Evolutionary conservation across 2,797 vertebrate genomes (phyloP), one percentile per base, ranked within the genome.

Genomic region (Streptopelia turtur): DNA sequence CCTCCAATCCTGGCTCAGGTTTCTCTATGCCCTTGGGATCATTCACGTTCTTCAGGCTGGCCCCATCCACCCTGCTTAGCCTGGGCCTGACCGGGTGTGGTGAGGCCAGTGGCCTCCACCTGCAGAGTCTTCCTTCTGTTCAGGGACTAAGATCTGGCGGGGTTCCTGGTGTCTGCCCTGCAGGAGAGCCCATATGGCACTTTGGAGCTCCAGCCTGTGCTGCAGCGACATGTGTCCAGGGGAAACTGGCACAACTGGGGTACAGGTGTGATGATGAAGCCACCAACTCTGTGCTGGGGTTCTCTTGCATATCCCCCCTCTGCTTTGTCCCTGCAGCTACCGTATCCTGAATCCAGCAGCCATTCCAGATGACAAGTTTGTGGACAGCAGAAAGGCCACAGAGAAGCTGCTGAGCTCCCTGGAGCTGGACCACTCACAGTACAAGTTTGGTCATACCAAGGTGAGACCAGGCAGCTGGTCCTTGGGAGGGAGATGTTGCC

Each of bases 371-470:
- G 99, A 99, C 92, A 99, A 97, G 94, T 99, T 99, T 93, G 96
- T 99, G 96, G 99, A 99, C 96, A 99, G 99, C 97, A 98, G 98
- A 96, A 99, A 99, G 96, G 99, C 98, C 94, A 98, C 99, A 14
- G 99, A 99, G 97, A 99, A 99, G 96, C 97, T 99, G 91, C 96
- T 99, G 96, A 95, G 93, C 59, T 99, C 98, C 5, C 94, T 99
- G 92, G 99, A 99, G 8, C 97, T 99, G 10, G 98, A 99, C 95
- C 98, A 96, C 94, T 97, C 92, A 9, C 99, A 99, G 95, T 99
- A 99, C 87, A 98, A 98, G 96, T 99, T 99, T 91, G 99, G 99
- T 79, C 99, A 99, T 95, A 99, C 99, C 86, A 99, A 99, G 99
- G 99, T 99, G 86, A 25, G 96, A 64, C 28, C 9, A 1, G 18